Evolutionary conservation across 2,888 invertebrate species (phyloP).

Genomic region (Dryadula phaetusa): DNA sequence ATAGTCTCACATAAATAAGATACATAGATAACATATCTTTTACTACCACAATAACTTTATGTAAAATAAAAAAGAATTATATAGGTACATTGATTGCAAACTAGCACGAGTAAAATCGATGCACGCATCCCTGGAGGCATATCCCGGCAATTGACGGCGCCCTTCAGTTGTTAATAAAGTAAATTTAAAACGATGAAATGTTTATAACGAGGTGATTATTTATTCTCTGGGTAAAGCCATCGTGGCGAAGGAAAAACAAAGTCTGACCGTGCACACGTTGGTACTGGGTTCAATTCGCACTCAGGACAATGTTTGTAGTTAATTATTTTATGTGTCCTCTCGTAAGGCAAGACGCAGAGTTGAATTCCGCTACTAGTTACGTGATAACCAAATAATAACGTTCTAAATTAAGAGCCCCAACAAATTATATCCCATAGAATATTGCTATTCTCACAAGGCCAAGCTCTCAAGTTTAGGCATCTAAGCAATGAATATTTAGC

Average conservation of each 20-base stretch:
- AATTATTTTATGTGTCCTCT: too few species aligned
- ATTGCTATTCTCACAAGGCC: too few species aligned
- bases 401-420: too few species aligned
- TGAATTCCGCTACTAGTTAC: too few species aligned
- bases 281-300: background rate
- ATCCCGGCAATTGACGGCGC: slow-evolving; percentile 26
- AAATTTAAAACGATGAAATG: slow-evolving; percentile 17
- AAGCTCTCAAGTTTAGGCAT: too few species aligned
- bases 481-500: too few species aligned
- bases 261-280: background rate
- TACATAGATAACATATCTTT: background rate
- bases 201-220: background rate
- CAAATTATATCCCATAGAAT: too few species aligned
- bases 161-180: slow-evolving; percentile 19
- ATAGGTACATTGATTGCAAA: slow-evolving; percentile 5
- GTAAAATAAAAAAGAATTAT: background rate
- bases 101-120: background rate
- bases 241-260: background rate
- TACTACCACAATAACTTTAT: background rate
- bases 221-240: background rate
- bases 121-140: slow-evolving; percentile 25
- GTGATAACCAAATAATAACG: too few species aligned
- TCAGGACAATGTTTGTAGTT: too few species aligned
- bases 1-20: too few species aligned
- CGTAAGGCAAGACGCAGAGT: too few species aligned